A percentile compares a stretch with the other conserved stretches of the same genome.
Evolutionary conservation across 1,140 invertebrate species (phyloP).

Genomic region (Maconellicoccus hirsutus): DNA sequence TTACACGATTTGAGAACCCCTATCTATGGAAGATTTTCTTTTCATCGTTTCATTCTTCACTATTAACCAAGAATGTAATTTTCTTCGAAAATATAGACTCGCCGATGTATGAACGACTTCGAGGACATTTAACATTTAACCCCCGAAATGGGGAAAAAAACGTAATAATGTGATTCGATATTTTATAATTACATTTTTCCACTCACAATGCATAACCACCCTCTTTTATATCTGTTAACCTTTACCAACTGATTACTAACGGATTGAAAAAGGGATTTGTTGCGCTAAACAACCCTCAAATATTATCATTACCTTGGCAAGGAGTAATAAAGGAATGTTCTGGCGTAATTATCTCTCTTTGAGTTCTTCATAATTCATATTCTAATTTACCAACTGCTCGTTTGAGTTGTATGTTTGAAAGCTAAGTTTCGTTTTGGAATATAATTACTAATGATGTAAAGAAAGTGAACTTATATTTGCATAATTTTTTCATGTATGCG

Average conservation of each 20-base stretch:
- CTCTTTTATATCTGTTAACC: not conserved
- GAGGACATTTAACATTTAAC: not conserved
- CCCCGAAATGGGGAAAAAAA: conserved; percentile 1
- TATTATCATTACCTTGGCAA: too few species aligned
- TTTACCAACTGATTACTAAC: not conserved
- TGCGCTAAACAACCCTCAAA: not conserved
- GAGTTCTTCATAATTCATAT: too few species aligned
- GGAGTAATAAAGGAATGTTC: too few species aligned
- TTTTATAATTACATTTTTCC: not conserved
- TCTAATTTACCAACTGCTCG: too few species aligned
- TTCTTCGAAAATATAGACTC: not conserved
- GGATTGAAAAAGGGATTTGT: conserved; percentile 4
- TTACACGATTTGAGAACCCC: not conserved
- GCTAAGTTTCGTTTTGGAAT: too few species aligned
- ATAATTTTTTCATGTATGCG: too few species aligned
- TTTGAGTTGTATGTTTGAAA: too few species aligned
- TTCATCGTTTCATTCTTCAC: not conserved
- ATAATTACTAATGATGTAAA: too few species aligned
- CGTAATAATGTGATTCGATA: conserved; percentile 9
- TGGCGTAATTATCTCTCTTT: too few species aligned
- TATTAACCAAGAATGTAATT: not conserved
- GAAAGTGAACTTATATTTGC: too few species aligned
- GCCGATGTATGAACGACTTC: not conserved
- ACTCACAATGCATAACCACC: not conserved
- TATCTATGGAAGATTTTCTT: not conserved